Base-by-base conservation (phyloP, 2,113 vertebrate species). In the Dendrocopos noguchii region DNA sequence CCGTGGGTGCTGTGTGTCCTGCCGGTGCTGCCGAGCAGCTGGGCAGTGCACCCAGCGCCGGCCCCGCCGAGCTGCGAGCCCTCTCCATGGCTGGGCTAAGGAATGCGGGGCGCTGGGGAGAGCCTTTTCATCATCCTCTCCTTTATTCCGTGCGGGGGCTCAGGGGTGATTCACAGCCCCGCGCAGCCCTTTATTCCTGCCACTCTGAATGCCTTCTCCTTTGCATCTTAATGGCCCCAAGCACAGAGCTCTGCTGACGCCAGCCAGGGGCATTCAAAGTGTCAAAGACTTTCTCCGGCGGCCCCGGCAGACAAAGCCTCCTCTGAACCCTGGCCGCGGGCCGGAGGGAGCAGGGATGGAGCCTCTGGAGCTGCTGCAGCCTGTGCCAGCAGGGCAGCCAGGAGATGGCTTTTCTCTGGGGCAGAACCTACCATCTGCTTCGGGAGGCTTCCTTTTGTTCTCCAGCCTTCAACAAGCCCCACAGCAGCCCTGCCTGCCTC, bases 221-320 rank as follows among this genome's bases (percentile, higher is more conserved):
- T 95, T 96, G 94, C 92, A 83, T 95, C 55, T 94, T 28, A 93
- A 84, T 95, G 79, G 95, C 90, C 34, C 63, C 4, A 44, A 70
- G 8, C 89, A 44, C 42, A 3, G 64, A 24, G 82, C 73, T 72
- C 20, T 0, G 6, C 59, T 66, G 46, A 17, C 57, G 11, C 50
- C 90, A 55, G 20, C 5, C 5, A 7, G 28, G 80, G 80, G 21
- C 87, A 80, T 46, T 82, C 66, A 76, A 22, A 0, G 4, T 2
- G 2, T 34, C 0, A 53, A 52, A 34, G 90, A 6, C 72, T 70
- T 27, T 66, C 25, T 55, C 7, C 52, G 9, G 55, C 36, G 5
- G 15, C 33, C 55, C 36, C 44, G 36, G 2, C 52, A 47, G 64
- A 76, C 81, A 52, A 63, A 27, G 83, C 68, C 47, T 4, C 87